Percentiles rank a stretch among this genome's conserved stretches.
Evolutionary conservation across 35 echinoderm and acorn worm genomes (phyloP).

Genomic region (Ophiothrix spiculata): DNA sequence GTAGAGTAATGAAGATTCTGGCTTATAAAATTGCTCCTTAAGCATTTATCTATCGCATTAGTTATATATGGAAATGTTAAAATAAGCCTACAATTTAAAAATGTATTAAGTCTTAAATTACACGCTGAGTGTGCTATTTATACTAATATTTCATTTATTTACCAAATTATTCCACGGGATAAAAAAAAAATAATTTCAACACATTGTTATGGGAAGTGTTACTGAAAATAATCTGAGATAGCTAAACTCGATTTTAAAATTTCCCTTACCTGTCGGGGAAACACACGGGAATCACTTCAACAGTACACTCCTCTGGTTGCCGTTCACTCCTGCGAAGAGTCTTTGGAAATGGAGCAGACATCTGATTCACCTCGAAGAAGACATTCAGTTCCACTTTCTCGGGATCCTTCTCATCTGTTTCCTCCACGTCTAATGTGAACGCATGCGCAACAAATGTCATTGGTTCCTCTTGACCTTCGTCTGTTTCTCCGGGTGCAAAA

Average conservation of each 20-base stretch:
- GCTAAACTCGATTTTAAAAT: not conserved
- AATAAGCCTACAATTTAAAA: not conserved
- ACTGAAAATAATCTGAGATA: not conserved
- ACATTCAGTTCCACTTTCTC: constrained; percentile 26
- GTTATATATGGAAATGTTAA: no score
- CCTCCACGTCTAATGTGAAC: constrained; percentile 30
- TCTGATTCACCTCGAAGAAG: constrained; percentile 58
- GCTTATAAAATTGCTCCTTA: no score
- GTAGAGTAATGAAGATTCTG: no score
- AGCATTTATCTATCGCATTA: no score
- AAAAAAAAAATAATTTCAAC: not conserved
- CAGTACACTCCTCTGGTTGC: constrained; percentile 22
- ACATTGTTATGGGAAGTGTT: not conserved
- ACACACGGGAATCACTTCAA: constrained; percentile 75
- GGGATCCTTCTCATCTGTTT: constrained; percentile 9
- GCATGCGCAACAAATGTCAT: constrained; percentile 29
- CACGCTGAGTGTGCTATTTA: not conserved
- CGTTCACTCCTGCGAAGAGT: constrained; percentile 3
- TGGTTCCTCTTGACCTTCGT: not conserved
- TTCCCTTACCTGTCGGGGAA: constrained; percentile 54
- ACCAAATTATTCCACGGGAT: not conserved
- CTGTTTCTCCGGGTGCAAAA: not conserved
- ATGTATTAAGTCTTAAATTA: not conserved
- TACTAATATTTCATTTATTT: not conserved
- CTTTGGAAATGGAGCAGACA: constrained; percentile 58